phyloP scores from a whole-genome alignment of 2,888 invertebrate species.

The Herminia tarsipennalis region DNA sequence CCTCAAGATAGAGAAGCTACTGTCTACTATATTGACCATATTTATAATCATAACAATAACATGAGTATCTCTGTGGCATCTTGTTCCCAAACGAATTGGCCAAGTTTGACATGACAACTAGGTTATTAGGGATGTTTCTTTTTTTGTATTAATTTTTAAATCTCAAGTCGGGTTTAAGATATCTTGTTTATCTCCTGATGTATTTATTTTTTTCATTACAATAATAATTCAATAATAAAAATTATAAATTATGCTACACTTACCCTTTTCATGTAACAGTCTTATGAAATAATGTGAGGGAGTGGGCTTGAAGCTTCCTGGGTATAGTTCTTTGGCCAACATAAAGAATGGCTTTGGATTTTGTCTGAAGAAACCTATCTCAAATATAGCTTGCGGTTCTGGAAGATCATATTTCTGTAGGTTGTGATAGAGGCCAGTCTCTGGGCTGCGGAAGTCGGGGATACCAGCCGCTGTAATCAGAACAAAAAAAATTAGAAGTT shows the following conservation, averaged over 20 bases:
- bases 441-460: conserved; percentile 97
- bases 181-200: too few species aligned
- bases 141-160: too few species aligned
- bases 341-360: conserved; percentile 97
- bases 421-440: conserved; percentile 96
- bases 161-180: too few species aligned
- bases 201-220: too few species aligned
- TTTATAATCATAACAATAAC: too few species aligned
- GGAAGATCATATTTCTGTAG: conserved; percentile 96
- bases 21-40: too few species aligned
- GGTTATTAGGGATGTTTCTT: too few species aligned
- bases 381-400: conserved; percentile 96
- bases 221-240: too few species aligned
- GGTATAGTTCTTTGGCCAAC: conserved; percentile 95
- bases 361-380: conserved; percentile 93
- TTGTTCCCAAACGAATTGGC: too few species aligned
- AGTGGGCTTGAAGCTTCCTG: conserved; percentile 95
- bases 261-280: conserved; percentile 92
- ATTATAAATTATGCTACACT: conserved; percentile 6
- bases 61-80: too few species aligned
- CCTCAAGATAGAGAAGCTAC: too few species aligned
- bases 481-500: background rate
- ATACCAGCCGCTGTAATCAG: conserved; percentile 94
- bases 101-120: too few species aligned
- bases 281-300: conserved; percentile 96